Base-by-base conservation (phyloP, 2,113 vertebrate species). In the Grammomys surdaster region DNA sequence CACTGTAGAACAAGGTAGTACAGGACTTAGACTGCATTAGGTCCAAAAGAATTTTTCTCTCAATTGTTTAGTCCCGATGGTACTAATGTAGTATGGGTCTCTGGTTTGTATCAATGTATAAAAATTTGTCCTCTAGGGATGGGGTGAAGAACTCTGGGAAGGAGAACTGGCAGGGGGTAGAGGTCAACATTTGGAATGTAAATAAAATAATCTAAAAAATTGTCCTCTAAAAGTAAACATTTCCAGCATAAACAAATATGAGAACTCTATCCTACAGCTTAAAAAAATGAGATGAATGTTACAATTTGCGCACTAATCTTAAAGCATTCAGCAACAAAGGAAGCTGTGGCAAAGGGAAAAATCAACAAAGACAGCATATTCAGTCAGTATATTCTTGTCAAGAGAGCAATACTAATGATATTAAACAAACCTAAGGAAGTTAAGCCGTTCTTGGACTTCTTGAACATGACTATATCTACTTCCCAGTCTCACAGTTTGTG, bases 401-500 rank as follows among this genome's bases (percentile, higher is more conserved):
- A 56, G 48, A 63, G 56, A 96, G 13, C 5, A 96, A 95, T 19
- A 75, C 2, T n/a, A 90, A 89, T 40, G 81, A 46, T n/a, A 43
- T 46, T 36, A 96, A 97, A 98, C 98, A 97, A 98, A 99, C 99
- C 99, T 99, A 98, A 99, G 98, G 98, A 99, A 99, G 98, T 99
- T 99, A 31, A 99, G 99, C 73, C 99, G 98, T 96, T 99, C 99
- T 98, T 99, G 99, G 46, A 99, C 99, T 98, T 99, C 99, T 98
- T 99, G 99, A 80, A 99, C 99, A 46, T 99, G 99, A 97, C 99
- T 99, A 85, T 99, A 99, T 98, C 99, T 99, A 98, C 99, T 99
- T 94, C 99, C 99, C 33, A 99, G 99, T 95, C 99, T 99, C 94
- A 99, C 99, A 80, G 99, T 99, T 97, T 99, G 99, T 82, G 99